phyloP scores from a whole-genome alignment of 2,888 invertebrate genomes.

The Lasioglossum figueresi region DNA sequence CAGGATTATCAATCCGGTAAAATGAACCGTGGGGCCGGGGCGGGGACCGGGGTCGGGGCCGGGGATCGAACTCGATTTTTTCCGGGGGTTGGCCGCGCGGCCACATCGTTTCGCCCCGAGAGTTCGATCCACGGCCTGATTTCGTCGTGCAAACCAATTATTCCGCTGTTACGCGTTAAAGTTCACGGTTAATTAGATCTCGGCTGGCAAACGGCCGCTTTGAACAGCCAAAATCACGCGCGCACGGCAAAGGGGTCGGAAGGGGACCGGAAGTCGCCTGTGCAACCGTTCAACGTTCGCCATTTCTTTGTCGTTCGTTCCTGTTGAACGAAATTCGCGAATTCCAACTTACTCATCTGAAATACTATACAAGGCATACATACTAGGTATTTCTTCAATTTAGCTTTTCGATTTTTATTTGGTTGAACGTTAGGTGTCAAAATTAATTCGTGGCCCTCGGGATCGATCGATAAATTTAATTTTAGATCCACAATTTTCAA shows the following conservation, averaged over 20 bases:
- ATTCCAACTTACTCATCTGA: not conserved
- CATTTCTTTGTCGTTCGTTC: constrained; percentile 12
- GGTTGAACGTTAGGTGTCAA: too few relatives aligned
- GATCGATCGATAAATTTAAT: too few relatives aligned
- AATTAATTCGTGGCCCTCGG: too few relatives aligned
- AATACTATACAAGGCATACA: not conserved
- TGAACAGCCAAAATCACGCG: constrained; percentile 20
- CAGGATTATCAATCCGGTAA: constrained; percentile 29
- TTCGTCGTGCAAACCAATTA: constrained; percentile 45
- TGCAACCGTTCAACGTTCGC: too few relatives aligned
- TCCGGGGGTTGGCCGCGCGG: not conserved
- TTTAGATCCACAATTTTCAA: too few relatives aligned
- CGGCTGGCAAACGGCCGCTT: constrained; percentile 27
- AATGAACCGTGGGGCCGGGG: constrained; percentile 27
- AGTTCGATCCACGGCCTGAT: constrained; percentile 21
- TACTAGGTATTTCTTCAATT: not conserved
- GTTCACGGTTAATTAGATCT: constrained; percentile 53
- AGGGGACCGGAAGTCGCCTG: not conserved
- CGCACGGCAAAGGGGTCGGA: not conserved
- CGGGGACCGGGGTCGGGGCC: not conserved
- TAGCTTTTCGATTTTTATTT: not conserved
- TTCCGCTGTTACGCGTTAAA: constrained; percentile 51
- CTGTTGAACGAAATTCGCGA: not conserved
- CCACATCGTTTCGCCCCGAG: not conserved
- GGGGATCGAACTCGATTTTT: constrained; percentile 32